Evolutionary conservation across 2,797 vertebrate species (phyloP), one percentile per base, ranked within the genome.

Genomic region (Scomberomorus guttatus): DNA sequence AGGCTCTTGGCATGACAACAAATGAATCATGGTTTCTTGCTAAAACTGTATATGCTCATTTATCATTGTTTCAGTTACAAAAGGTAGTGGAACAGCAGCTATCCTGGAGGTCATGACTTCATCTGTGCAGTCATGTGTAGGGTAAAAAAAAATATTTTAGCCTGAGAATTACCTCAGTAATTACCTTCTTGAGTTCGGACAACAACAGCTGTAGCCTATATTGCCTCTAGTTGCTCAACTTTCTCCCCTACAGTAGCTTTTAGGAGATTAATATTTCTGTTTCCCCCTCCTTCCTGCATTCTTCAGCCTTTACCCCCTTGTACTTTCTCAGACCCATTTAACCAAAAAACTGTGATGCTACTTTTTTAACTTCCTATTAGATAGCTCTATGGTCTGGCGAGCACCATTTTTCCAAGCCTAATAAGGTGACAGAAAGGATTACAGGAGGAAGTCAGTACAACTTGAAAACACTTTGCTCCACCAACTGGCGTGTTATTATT

Each of bases 321-420:
- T 46, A 10, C 77, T 63, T 48, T 61, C 32, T 68, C 82, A 81
- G 52, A 55, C 44, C 5, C 42, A 77, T 79, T 78, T 75, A 76
- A 63, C 63, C 72, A 72, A 75, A 69, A 56, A 37, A 13, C 57
- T 79, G 67, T 80, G 76, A 82, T 50, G 72, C 56, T 32, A 32
- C 70, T 72, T 71, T 75, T 85, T 77, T 37, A 69, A 72, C 73
- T 80, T 89, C 52, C 25, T 22, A 77, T 77, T 58, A 73, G 57
- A 89, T 60, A 44, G 60, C 69, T n/a, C n/a, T 24, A 85, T 66
- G 90, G 87, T 91, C 89, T 80, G 67, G 8, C 46, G 69, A 74
- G 71, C 83, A 72, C 64, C 60, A 42, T 39, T 89, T 86, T 92
- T 89, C 86, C 88, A 75, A 60, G 46, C 90, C 89, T 89, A 90